phyloP scores from a whole-genome alignment of 2,888 invertebrate genomes.

The Volucella bombylans region DNA sequence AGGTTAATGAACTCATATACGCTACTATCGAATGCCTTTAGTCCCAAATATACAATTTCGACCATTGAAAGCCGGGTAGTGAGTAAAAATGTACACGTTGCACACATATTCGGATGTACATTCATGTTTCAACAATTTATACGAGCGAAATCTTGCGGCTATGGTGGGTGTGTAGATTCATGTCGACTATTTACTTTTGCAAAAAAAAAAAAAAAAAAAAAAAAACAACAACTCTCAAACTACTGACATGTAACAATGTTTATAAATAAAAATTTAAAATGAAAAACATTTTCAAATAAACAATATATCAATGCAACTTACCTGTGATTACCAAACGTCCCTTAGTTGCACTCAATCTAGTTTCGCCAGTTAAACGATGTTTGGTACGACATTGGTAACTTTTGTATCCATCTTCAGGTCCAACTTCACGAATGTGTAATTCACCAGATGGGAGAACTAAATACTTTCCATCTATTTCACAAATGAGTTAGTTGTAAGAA shows the following conservation, averaged over 20 bases:
- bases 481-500: slow-evolving; percentile 1
- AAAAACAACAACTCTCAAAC: neutral
- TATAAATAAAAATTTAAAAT: slow-evolving; percentile 65
- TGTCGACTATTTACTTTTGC: neutral
- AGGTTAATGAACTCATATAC: too few species aligned
- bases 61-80: too few species aligned
- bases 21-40: too few species aligned
- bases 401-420: slow-evolving; percentile 96
- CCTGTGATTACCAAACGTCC: slow-evolving; percentile 97
- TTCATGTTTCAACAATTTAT: too few species aligned
- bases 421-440: slow-evolving; percentile 96
- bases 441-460: slow-evolving; percentile 97
- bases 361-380: slow-evolving; percentile 95
- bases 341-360: slow-evolving; percentile 94
- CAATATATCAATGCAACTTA: slow-evolving; percentile 84
- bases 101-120: too few species aligned
- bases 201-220: neutral
- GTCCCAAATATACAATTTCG: too few species aligned
- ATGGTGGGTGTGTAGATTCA: neutral
- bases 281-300: slow-evolving; percentile 61
- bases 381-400: slow-evolving; percentile 97
- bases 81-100: too few species aligned
- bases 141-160: slow-evolving; percentile 25
- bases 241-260: slow-evolving; percentile 57
- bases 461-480: slow-evolving; percentile 93